phyloP scores from a whole-genome alignment of 1,140 invertebrate genomes.

The Bacillus rossius region DNA sequence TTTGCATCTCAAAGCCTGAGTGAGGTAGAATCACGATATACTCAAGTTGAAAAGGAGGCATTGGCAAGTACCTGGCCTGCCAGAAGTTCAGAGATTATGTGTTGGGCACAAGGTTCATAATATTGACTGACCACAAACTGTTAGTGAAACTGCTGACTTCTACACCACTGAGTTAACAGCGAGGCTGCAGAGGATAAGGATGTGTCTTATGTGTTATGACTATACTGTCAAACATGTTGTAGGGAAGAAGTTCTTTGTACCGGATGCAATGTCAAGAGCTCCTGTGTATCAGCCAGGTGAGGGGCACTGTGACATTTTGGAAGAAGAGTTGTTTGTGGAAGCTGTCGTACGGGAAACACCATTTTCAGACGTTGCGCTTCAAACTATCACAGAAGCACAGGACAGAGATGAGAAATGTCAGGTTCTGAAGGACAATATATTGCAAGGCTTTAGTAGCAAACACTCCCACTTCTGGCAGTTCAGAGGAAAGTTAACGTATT shows the following conservation, averaged over 20 bases:
- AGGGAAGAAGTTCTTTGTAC: not conserved
- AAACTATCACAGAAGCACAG: not conserved
- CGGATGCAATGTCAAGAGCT: not conserved
- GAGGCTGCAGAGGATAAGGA: not conserved
- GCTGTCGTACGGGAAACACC: not conserved
- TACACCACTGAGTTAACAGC: not conserved
- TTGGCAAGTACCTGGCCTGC: conserved; percentile 23
- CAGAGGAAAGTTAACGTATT: not conserved
- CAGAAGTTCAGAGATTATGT: not conserved
- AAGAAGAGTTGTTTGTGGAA: not conserved
- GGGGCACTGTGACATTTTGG: not conserved
- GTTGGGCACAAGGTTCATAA: not conserved
- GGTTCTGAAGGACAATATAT: not conserved
- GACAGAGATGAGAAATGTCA: not conserved
- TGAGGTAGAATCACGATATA: conserved; percentile 28
- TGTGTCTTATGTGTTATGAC: not conserved
- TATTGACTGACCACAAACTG: not conserved
- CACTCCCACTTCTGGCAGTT: not conserved
- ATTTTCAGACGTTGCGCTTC: not conserved
- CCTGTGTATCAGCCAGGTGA: not conserved
- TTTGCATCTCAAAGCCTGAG: conserved; percentile 34
- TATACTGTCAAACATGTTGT: not conserved
- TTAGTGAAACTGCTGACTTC: not conserved
- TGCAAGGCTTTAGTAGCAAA: not conserved
- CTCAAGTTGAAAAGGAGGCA: conserved; percentile 38